These are phyloP conservation scores for Podocnemis expansa DNA, from an alignment of 2,113 vertebrate species.

Conservation along the genomic window DNA sequence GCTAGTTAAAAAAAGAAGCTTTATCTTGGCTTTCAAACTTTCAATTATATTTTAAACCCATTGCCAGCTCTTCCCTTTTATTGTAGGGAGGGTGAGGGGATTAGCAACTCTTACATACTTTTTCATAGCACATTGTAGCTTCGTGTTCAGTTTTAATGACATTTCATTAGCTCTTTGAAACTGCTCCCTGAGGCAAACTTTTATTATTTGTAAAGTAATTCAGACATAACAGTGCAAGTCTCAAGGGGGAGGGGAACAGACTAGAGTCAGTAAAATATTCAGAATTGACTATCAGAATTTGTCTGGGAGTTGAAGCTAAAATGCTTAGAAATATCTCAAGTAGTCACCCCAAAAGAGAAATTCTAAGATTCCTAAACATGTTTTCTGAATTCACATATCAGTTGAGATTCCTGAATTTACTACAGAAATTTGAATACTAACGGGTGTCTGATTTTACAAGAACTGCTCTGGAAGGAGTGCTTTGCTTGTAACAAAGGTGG, in stretches of 20 bases:
- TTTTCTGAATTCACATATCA: not conserved
- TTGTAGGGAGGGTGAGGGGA: not conserved
- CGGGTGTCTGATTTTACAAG: not conserved
- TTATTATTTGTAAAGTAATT: slow-evolving; percentile 69
- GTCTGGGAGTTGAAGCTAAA: slow-evolving; percentile 50
- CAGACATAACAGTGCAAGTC: slow-evolving; percentile 46
- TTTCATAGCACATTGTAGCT: slow-evolving; percentile 1
- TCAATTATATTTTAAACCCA: not conserved
- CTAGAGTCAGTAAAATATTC: slow-evolving; percentile 54
- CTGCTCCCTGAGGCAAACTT: slow-evolving; percentile 23
- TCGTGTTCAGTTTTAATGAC: slow-evolving; percentile 41
- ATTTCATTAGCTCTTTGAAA: slow-evolving; percentile 63
- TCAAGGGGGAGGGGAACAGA: slow-evolving; percentile 23
- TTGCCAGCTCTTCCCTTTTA: not conserved
- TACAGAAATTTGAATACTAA: not conserved
- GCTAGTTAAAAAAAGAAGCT: not conserved
- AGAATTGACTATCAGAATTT: slow-evolving; percentile 54
- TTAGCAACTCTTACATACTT: not conserved
- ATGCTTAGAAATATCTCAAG: slow-evolving; percentile 14
- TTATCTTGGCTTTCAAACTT: not conserved
- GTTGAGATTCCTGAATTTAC: not conserved
- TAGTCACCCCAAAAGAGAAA: slow-evolving; percentile 49
- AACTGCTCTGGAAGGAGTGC: not conserved
- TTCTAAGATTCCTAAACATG: slow-evolving; percentile 15
- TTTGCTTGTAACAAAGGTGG: not conserved